Evolutionary conservation across 1,140 invertebrate genomes (phyloP).

Genomic region (Telenomus remus): DNA sequence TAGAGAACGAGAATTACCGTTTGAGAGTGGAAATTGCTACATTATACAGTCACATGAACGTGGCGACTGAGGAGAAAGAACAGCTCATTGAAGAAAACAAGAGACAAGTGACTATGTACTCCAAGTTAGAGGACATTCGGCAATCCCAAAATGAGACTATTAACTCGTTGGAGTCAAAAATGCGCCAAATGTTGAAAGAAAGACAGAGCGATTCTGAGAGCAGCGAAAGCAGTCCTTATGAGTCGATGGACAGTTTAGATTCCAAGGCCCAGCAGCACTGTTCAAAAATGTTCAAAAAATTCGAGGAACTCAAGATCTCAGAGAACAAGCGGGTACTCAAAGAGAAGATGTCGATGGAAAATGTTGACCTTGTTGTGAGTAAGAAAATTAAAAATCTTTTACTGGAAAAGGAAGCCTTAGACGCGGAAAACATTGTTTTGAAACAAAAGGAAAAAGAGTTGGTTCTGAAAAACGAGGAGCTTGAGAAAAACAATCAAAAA

Average conservation of each 20-base stretch:
- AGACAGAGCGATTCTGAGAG: conserved; percentile 20
- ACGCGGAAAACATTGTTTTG: conserved; percentile 34
- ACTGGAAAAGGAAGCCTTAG: conserved; percentile 40
- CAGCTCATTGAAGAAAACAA: conserved; percentile 10
- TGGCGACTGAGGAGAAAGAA: conserved; percentile 14
- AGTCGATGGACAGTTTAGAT: conserved; percentile 21
- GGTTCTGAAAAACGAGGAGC: conserved; percentile 58
- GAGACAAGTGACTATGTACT: neutral
- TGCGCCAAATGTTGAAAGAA: conserved; percentile 10
- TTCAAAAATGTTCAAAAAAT: conserved; percentile 29
- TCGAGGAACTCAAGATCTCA: conserved; percentile 30
- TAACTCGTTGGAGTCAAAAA: conserved; percentile 15
- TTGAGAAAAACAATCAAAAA: conserved; percentile 36
- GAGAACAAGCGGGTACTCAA: conserved; percentile 39
- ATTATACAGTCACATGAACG: neutral
- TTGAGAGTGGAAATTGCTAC: conserved; percentile 8
- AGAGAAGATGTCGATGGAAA: conserved; percentile 60
- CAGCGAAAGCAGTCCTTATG: conserved; percentile 3
- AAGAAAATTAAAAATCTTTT: conserved; percentile 32
- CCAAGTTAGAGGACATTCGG: conserved; percentile 8
- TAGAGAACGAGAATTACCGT: conserved; percentile 9
- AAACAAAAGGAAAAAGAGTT: conserved; percentile 61
- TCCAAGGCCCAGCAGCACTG: conserved; percentile 19
- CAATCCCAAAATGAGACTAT: conserved; percentile 25
- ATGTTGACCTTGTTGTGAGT: conserved; percentile 43